These are phyloP conservation scores for Bombus balteatus DNA, from an alignment of 1,140 invertebrate genomes.

Conservation along the genomic window DNA sequence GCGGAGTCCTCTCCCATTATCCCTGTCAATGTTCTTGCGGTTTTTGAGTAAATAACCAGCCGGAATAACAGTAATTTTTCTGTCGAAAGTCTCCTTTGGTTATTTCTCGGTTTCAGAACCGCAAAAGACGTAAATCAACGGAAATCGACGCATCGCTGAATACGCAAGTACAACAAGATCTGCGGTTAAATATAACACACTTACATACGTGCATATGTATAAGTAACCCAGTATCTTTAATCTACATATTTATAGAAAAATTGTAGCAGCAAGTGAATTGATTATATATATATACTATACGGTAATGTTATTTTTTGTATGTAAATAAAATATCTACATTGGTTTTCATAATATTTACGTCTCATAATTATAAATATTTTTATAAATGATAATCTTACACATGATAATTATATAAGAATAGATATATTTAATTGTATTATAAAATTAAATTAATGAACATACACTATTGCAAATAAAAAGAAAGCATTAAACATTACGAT, in stretches of 20 bases:
- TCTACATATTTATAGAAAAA: neutral
- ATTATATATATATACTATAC: neutral
- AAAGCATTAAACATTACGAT: no score
- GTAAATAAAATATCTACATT: no score
- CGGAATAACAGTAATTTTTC: slow-evolving; percentile 60
- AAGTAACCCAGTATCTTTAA: neutral
- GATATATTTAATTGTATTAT: no score
- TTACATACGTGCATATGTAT: neutral
- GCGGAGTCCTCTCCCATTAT: slow-evolving; percentile 40
- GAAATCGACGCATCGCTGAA: slow-evolving; percentile 15
- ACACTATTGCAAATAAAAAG: no score
- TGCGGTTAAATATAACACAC: neutral
- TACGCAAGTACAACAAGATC: neutral
- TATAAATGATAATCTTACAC: no score
- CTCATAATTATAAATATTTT: no score
- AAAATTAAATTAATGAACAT: no score
- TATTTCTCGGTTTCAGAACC: slow-evolving; percentile 4
- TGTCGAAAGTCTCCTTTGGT: slow-evolving; percentile 28
- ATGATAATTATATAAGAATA: no score
- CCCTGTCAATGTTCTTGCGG: slow-evolving; percentile 62
- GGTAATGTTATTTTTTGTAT: no score
- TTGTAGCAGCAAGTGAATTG: neutral
- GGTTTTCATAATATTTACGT: no score
- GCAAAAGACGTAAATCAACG: slow-evolving; percentile 17
- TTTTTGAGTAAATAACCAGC: slow-evolving; percentile 59